phyloP scores from a whole-genome alignment of 2,113 vertebrate genomes.

The Synchiropus splendidus region DNA sequence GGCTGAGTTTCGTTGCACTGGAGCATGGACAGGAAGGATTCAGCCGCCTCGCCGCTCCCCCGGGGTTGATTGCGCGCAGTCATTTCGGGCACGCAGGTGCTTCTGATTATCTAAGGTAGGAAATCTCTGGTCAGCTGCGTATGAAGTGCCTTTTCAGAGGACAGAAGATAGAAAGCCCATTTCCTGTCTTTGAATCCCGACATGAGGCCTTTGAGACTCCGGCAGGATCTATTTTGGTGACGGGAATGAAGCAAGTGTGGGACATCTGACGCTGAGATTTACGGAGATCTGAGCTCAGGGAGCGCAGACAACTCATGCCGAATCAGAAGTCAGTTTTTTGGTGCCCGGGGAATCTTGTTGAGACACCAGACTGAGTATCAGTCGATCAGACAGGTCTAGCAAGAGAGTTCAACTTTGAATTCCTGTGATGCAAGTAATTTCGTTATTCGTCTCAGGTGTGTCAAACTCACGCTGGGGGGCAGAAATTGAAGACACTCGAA shows the following conservation, averaged over 20 bases:
- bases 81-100: constrained; percentile 55
- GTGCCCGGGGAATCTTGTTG: no score
- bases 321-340: neutral
- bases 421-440: no score
- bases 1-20: constrained; percentile 46
- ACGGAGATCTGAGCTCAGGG: constrained; percentile 17
- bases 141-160: constrained; percentile 34
- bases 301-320: constrained; percentile 11
- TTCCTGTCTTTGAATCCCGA: neutral
- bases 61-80: constrained; percentile 68
- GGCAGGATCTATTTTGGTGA: constrained; percentile 31
- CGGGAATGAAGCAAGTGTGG: constrained; percentile 21
- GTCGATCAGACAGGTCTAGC: no score
- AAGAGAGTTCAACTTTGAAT: no score
- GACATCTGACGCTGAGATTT: constrained; percentile 31
- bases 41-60: constrained; percentile 59
- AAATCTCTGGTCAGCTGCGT: constrained; percentile 49
- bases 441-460: no score
- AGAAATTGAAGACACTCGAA: no score
- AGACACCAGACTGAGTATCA: no score
- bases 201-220: constrained; percentile 22
- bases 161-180: neutral
- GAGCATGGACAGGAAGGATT: constrained; percentile 69
- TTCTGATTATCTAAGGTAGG: constrained; percentile 63
- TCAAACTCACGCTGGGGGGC: no score